Conservation (phyloP, 2,797 vertebrate genomes). For the Lophius americanus region DNA sequence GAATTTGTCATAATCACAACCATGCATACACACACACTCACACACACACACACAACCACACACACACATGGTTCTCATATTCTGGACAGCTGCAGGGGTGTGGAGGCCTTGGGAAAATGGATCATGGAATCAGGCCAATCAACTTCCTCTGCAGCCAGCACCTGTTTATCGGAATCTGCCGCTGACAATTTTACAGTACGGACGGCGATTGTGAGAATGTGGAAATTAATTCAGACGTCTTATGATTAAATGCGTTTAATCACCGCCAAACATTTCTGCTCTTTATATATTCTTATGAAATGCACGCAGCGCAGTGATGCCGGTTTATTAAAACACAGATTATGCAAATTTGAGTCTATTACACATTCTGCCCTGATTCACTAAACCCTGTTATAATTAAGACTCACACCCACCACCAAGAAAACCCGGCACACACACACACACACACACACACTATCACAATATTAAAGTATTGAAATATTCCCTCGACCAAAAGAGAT, state of each 20-base stretch:
- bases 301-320: slow-evolving; percentile 17
- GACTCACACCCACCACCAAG: slow-evolving; percentile 60
- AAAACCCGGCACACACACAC: slow-evolving; percentile 28
- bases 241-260: slow-evolving; percentile 38
- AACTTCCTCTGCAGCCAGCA: slow-evolving; percentile 75
- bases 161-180: slow-evolving; percentile 70
- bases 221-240: slow-evolving; percentile 43
- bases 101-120: slow-evolving; percentile 79
- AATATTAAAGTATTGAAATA: slow-evolving; percentile 44
- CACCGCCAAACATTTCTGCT: slow-evolving; percentile 32
- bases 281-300: slow-evolving; percentile 7
- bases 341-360: slow-evolving; percentile 74
- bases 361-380: slow-evolving; percentile 77
- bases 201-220: slow-evolving; percentile 38
- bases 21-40: slow-evolving; percentile 35
- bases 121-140: slow-evolving; percentile 75
- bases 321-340: slow-evolving; percentile 72
- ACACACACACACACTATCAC: slow-evolving; percentile 13
- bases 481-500: slow-evolving; percentile 64
- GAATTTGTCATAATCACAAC: slow-evolving; percentile 69
- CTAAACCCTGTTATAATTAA: slow-evolving; percentile 76
- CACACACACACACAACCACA: slow-evolving; percentile 22
- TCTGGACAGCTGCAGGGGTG: slow-evolving; percentile 79
- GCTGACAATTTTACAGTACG: slow-evolving; percentile 63
- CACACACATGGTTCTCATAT: slow-evolving; percentile 75